These are phyloP conservation scores for Theristicus caerulescens DNA, from an alignment of 2,113 vertebrate genomes.

Conservation along the genomic window DNA sequence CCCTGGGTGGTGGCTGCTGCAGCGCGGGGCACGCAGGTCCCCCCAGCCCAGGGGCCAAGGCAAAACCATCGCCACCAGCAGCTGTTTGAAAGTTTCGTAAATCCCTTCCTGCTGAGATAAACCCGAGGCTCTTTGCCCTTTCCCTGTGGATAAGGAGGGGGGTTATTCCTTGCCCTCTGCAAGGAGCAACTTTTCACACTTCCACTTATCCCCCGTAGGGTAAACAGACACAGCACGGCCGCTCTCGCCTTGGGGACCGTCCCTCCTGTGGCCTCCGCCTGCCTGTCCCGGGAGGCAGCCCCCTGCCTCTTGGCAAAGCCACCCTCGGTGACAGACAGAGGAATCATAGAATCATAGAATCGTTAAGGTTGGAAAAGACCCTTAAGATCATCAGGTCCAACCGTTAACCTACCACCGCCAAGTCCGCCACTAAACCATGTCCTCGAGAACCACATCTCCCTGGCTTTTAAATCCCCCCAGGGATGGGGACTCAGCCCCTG, in stretches of 20 bases:
- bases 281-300: not conserved
- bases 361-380: no score
- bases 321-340: not conserved
- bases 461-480: no score
- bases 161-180: not conserved
- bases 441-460: no score
- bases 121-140: not conserved
- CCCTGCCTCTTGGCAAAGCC: not conserved
- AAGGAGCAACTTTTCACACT: not conserved
- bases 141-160: not conserved
- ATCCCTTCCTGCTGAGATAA: not conserved
- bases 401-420: no score
- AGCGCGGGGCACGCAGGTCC: rapidly evolving
- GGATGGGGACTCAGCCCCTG: no score
- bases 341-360: no score
- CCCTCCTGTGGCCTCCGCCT: not conserved
- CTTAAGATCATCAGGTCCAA: no score
- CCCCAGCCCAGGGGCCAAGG: not conserved
- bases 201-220: not conserved
- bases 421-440: no score
- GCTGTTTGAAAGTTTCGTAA: not conserved
- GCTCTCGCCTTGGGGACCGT: not conserved
- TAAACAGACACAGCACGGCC: rapidly evolving
- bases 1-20: not conserved
- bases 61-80: not conserved